phyloP scores from a whole-genome alignment of 2,888 invertebrate species.

The Barypeithes pellucidus region DNA sequence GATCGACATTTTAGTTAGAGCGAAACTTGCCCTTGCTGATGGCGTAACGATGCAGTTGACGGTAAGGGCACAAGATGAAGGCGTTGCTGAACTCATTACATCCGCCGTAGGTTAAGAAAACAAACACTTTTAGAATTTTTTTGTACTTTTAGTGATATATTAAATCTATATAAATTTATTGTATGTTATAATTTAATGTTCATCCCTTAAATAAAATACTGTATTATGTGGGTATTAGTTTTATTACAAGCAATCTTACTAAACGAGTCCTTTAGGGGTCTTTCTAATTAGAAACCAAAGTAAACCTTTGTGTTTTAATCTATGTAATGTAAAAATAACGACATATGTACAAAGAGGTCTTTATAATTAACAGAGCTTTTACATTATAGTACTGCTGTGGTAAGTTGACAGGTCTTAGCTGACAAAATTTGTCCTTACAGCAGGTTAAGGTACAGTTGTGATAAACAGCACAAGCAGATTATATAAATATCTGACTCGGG shows the following conservation, averaged over 20 bases:
- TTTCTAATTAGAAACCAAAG: too few species aligned
- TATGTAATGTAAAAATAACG: too few species aligned
- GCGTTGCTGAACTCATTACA: constrained; percentile 89
- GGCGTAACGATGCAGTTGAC: constrained; percentile 96
- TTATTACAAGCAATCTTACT: constrained; percentile 22
- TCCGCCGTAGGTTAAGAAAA: constrained; percentile 84
- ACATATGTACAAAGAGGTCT: too few species aligned
- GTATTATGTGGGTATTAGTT: background rate
- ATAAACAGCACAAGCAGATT: too few species aligned
- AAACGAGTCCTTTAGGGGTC: too few species aligned
- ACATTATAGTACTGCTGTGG: too few species aligned
- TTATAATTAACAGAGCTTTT: too few species aligned
- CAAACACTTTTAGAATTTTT: constrained; percentile 1
- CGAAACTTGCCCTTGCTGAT: constrained; percentile 85
- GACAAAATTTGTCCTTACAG: too few species aligned
- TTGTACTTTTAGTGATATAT: constrained; percentile 26
- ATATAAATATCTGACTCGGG: background rate
- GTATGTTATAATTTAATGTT: constrained; percentile 27
- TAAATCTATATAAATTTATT: constrained; percentile 29
- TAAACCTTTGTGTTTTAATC: too few species aligned
- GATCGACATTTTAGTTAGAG: constrained; percentile 89
- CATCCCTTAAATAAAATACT: constrained; percentile 23
- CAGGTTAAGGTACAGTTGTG: too few species aligned
- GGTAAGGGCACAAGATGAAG: constrained; percentile 88
- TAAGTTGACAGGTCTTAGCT: too few species aligned